phyloP scores from a whole-genome alignment of 2,888 invertebrate genomes.

The Apamea sordens region DNA sequence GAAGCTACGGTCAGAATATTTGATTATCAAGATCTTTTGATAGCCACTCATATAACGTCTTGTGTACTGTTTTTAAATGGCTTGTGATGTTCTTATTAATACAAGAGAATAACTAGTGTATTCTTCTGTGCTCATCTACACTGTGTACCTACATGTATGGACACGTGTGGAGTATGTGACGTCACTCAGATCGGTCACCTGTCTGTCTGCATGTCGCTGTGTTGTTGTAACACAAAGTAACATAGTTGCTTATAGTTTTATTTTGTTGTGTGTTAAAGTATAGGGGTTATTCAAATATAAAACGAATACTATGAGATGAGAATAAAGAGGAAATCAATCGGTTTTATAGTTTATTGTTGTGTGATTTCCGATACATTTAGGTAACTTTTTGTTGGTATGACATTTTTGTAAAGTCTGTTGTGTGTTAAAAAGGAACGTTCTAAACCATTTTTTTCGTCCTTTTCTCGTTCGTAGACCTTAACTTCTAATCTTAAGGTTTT shows the following conservation, averaged over 20 bases:
- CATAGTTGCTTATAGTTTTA: neutral
- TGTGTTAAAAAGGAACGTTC: neutral
- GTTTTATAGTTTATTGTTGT: neutral
- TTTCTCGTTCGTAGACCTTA: neutral
- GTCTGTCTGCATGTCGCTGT: neutral
- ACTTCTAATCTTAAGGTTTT: neutral
- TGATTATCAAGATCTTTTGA: too few species aligned
- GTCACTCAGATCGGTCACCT: constrained; percentile 25
- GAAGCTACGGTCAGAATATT: neutral
- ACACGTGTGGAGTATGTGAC: constrained; percentile 9
- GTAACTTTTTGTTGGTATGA: neutral
- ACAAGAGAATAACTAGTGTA: neutral
- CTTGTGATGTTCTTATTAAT: neutral
- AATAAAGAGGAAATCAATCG: neutral
- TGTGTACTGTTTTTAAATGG: neutral
- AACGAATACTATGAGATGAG: neutral
- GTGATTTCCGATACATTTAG: neutral
- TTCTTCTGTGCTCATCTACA: neutral
- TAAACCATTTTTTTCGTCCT: neutral
- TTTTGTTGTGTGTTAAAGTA: neutral
- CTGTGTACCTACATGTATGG: neutral
- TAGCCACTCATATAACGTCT: neutral
- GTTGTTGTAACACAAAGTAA: neutral
- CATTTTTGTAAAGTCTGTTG: neutral
- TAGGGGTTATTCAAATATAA: neutral